Evolutionary conservation across 2,888 invertebrate genomes (phyloP), one percentile per base, ranked within the genome.

Genomic region (Kryphioiulus occultus): DNA sequence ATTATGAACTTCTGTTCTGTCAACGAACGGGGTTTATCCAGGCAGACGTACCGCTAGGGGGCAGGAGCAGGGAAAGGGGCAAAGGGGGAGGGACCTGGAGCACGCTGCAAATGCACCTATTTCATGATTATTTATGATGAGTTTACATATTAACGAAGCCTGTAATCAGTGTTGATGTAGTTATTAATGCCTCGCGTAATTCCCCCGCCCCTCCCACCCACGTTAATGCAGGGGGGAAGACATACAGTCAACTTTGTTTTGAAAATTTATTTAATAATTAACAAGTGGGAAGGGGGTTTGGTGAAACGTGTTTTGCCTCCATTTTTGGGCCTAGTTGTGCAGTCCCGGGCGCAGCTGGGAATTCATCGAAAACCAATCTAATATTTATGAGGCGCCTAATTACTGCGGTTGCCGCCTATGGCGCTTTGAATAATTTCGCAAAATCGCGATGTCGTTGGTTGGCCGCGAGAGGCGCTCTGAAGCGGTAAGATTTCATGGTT

Each of bases 1-100:
- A 59, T 59, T 59, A 59, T 59, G 59, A 59, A 59, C 59, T 59
- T 59, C 59, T 59, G 59, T 59, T 59, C 59, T 59, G 59, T 59
- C 59, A 59, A 59, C 59, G 19, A n/a, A n/a, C n/a, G 7, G n/a
- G 59, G 19, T n/a, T 59, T 59, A 59, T n/a, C 4, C 4, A 19
- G 19, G 7, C 59, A 19, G 22, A n/a, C n/a, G 3, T 59, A n/a
- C 59, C 59, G 59, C 59, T 53, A 15, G 53, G 53, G 53, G 53
- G 53, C 19, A 12, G 10, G 12, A 17, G 47, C 15, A 17, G 47
- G 7, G 17, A 17, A 47, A 47, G 22, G 59, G 59, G 59, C 7
- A 22, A 9, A n/a, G 59, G 59, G 59, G n/a, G n/a, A 19, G 59
- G 59, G 3, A 59, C 42, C 59, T n/a, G 59, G n/a, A n/a, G 19